Conservation (phyloP, 1,140 invertebrate species). For the Papilio polyxenes region DNA sequence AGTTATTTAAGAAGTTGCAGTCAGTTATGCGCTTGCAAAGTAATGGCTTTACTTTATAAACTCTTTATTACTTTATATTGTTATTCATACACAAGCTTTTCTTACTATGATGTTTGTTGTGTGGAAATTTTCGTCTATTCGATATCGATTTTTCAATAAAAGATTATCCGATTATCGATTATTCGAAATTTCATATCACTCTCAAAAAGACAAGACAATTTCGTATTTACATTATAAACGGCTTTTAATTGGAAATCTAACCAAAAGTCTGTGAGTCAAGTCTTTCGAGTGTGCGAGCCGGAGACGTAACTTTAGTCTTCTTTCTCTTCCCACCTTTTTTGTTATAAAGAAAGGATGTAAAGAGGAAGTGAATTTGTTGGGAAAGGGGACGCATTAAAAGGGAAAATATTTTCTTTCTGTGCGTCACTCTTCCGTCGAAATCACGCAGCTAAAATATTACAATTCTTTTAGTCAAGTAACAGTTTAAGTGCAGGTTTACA, state of each 20-base stretch:
- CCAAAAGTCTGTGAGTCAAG: too few relatives aligned
- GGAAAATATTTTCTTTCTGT: too few relatives aligned
- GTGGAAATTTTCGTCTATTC: neutral
- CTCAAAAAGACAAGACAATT: neutral
- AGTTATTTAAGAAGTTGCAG: conserved; percentile 29
- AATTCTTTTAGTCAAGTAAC: neutral
- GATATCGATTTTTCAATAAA: neutral
- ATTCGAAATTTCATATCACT: neutral
- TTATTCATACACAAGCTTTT: neutral
- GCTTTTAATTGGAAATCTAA: too few relatives aligned
- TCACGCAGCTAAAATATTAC: conserved; percentile 13
- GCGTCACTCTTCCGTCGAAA: neutral
- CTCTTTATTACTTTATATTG: conserved; percentile 8
- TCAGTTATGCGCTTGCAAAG: conserved; percentile 1
- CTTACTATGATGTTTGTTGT: neutral
- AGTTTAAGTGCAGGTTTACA: neutral
- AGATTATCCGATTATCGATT: neutral
- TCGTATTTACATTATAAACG: too few relatives aligned
- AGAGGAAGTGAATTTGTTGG: too few relatives aligned
- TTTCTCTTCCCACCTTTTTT: too few relatives aligned
- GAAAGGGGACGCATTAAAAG: too few relatives aligned
- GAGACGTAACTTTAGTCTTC: too few relatives aligned
- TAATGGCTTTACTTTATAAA: conserved; percentile 7
- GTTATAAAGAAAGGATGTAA: too few relatives aligned
- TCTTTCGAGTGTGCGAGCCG: too few relatives aligned